Conservation (phyloP, 2,888 invertebrate genomes). For the Mesoligia furuncula region DNA sequence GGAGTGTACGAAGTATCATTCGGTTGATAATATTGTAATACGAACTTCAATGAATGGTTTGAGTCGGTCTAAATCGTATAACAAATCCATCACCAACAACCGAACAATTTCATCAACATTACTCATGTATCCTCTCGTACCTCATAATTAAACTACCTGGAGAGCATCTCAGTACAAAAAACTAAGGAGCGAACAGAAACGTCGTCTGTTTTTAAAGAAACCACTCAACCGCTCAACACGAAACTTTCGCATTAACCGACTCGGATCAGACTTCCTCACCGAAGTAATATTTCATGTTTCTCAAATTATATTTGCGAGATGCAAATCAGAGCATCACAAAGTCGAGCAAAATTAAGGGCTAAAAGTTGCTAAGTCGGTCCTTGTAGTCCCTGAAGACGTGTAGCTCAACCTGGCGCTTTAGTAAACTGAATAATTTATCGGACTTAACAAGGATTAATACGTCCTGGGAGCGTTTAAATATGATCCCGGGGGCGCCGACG, state of each 20-base stretch:
- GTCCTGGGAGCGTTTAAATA: constrained; percentile 79
- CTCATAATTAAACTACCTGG: constrained; percentile 32
- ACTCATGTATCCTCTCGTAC: constrained; percentile 12
- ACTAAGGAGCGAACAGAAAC: neutral
- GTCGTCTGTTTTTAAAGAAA: constrained; percentile 22
- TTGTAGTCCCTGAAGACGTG: constrained; percentile 57
- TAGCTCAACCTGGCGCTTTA: constrained; percentile 54
- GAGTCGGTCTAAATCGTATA: neutral
- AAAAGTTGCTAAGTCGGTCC: constrained; percentile 64
- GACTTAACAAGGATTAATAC: constrained; percentile 85
- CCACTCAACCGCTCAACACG: constrained; percentile 20
- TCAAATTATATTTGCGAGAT: constrained; percentile 65
- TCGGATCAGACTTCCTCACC: constrained; percentile 55
- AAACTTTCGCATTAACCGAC: constrained; percentile 62
- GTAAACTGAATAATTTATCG: constrained; percentile 84
- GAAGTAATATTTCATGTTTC: constrained; percentile 68
- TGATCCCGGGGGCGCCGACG: constrained; percentile 67
- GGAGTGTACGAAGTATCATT: neutral
- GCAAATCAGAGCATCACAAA: constrained; percentile 64
- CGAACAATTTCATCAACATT: neutral
- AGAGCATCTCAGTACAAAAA: constrained; percentile 20
- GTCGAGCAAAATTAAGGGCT: constrained; percentile 67
- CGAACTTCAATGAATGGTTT: neutral
- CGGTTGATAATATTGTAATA: neutral
- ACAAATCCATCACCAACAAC: no score